Percentiles rank a stretch among this genome's conserved stretches.
Conservation (phyloP, 2,888 invertebrate genomes). For the Caenorhabditis japonica region DNA sequence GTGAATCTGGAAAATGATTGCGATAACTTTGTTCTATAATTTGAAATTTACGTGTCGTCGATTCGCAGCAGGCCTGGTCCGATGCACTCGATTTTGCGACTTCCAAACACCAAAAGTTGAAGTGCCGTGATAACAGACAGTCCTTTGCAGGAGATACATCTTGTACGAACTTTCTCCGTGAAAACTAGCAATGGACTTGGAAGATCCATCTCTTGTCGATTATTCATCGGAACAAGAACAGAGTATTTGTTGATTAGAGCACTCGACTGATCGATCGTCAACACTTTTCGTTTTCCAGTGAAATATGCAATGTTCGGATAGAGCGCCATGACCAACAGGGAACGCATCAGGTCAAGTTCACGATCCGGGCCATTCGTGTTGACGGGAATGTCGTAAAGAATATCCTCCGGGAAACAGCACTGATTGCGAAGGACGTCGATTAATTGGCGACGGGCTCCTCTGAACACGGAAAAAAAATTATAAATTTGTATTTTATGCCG, state of each 20-base stretch:
- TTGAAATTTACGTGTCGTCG: constrained; percentile 84
- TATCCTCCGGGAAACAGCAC: constrained; percentile 89
- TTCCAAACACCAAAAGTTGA: constrained; percentile 91
- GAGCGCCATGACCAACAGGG: constrained; percentile 81
- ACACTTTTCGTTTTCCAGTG: constrained; percentile 89
- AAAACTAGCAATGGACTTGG: constrained; percentile 96
- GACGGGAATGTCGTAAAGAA: constrained; percentile 84
- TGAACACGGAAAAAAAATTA: too few species aligned
- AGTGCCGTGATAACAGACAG: constrained; percentile 95
- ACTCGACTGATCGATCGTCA: constrained; percentile 93
- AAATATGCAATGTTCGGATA: constrained; percentile 97
- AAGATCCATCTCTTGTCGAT: constrained; percentile 83
- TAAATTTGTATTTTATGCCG: too few species aligned
- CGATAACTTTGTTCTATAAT: not conserved
- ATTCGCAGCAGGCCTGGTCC: constrained; percentile 84
- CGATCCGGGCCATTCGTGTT: constrained; percentile 82
- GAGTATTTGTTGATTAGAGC: constrained; percentile 97
- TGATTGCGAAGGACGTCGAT: constrained; percentile 82
- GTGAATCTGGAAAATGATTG: constrained; percentile 84
- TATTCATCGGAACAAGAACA: constrained; percentile 86
- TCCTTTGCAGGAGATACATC: constrained; percentile 95
- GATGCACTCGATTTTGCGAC: constrained; percentile 86
- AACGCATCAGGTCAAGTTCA: constrained; percentile 83
- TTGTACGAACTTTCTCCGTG: constrained; percentile 94
- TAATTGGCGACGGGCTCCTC: constrained; percentile 84